phyloP scores from a whole-genome alignment of 2,113 vertebrate genomes.

The Ameiurus melas region DNA sequence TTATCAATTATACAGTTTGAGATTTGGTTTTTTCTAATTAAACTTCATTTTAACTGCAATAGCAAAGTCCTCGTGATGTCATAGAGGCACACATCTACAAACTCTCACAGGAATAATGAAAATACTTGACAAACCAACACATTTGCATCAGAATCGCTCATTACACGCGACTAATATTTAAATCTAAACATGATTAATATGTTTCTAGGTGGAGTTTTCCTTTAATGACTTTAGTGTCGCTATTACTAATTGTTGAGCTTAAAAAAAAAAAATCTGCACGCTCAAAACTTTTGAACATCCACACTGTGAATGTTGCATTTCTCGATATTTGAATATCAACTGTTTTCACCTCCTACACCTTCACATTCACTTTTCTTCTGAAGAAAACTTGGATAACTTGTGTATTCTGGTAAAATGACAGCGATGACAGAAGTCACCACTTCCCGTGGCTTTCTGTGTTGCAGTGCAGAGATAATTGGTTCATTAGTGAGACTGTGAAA shows the following conservation, averaged over 20 bases:
- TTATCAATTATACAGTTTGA: no score
- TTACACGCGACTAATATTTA: not conserved
- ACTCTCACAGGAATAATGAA: not conserved
- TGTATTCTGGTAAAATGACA: slow-evolving; percentile 36
- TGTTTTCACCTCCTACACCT: slow-evolving; percentile 21
- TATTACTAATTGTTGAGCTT: not conserved
- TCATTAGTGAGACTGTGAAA: slow-evolving; percentile 47
- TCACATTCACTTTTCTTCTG: not conserved
- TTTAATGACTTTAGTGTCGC: not conserved
- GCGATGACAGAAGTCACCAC: slow-evolving; percentile 39
- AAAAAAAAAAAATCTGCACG: not conserved
- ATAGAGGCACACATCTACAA: not conserved
- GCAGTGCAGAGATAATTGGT: slow-evolving; percentile 55
- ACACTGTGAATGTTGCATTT: not conserved
- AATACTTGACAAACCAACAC: not conserved
- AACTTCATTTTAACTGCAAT: not conserved
- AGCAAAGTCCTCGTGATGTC: not conserved
- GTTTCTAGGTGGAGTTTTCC: not conserved
- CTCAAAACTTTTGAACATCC: not conserved
- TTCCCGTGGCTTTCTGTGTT: slow-evolving; percentile 47
- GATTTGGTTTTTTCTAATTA: not conserved
- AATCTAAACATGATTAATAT: not conserved
- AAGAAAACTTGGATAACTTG: slow-evolving; percentile 11
- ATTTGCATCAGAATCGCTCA: not conserved
- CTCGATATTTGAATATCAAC: slow-evolving; percentile 12